phyloP scores from a whole-genome alignment of 2,888 invertebrate genomes.

The Oeneis ivallda region DNA sequence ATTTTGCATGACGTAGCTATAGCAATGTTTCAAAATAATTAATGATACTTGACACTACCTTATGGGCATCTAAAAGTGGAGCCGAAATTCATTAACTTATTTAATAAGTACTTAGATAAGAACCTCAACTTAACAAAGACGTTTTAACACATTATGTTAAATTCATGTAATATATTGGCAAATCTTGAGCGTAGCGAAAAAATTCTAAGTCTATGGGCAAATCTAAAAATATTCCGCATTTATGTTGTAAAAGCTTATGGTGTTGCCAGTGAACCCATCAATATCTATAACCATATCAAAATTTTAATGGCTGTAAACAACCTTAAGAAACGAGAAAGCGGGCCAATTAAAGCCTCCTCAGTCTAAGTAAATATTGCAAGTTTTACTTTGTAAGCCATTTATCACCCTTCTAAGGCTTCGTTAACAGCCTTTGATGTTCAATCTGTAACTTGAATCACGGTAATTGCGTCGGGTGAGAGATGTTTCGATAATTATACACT shows the following conservation, averaged over 20 bases:
- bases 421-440: conserved; percentile 79
- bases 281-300: conserved; percentile 23
- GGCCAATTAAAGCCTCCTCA: conserved; percentile 73
- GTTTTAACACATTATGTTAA: too few species aligned
- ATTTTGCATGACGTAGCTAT: too few species aligned
- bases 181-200: too few species aligned
- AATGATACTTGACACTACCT: too few species aligned
- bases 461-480: conserved; percentile 62
- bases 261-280: background rate
- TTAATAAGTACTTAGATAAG: too few species aligned
- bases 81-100: too few species aligned
- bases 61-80: too few species aligned
- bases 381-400: conserved; percentile 70
- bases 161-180: too few species aligned
- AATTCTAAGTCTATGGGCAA: too few species aligned
- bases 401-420: conserved; percentile 73
- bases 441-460: conserved; percentile 72
- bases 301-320: conserved; percentile 58
- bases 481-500: conserved; percentile 48
- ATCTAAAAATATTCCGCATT: background rate
- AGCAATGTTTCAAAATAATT: too few species aligned
- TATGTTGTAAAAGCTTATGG: background rate
- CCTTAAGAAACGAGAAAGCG: conserved; percentile 65
- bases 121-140: too few species aligned
- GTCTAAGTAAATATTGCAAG: conserved; percentile 72